These are phyloP conservation scores for Phoxinus dragarum DNA, from an alignment of 2,797 vertebrate species.

Conservation along the genomic window DNA sequence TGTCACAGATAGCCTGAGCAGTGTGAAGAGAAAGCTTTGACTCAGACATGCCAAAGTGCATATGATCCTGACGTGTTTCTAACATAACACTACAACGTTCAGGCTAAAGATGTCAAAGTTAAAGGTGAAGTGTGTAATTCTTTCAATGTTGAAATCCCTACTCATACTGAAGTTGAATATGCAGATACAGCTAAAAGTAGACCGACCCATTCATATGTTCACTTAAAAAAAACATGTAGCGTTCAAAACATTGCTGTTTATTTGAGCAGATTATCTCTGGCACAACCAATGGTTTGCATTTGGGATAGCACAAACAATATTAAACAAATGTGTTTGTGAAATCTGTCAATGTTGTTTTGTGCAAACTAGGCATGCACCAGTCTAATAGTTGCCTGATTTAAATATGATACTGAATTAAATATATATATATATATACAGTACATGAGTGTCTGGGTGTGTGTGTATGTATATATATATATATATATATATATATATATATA, in stretches of 20 bases:
- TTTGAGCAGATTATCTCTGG: not conserved
- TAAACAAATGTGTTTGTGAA: not conserved
- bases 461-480: too few relatives aligned
- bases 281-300: not conserved
- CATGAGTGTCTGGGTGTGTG: too few relatives aligned
- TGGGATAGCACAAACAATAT: not conserved
- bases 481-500: too few relatives aligned
- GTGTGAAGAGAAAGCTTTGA: not conserved
- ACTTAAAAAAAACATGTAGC: not conserved
- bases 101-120: conserved; percentile 15
- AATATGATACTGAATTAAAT: too few relatives aligned
- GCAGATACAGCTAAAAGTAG: not conserved
- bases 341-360: not conserved
- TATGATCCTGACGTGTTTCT: not conserved
- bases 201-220: not conserved
- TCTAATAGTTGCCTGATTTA: not conserved
- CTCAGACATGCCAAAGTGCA: not conserved
- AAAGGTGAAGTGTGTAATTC: conserved; percentile 9
- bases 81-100: not conserved
- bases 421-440: too few relatives aligned
- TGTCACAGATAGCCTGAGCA: not conserved
- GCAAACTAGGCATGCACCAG: not conserved
- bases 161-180: not conserved
- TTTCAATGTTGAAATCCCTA: not conserved
- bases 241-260: not conserved